Evolutionary conservation across 2,113 vertebrate genomes (phyloP).

Genomic region (Oncorhynchus keta): DNA sequence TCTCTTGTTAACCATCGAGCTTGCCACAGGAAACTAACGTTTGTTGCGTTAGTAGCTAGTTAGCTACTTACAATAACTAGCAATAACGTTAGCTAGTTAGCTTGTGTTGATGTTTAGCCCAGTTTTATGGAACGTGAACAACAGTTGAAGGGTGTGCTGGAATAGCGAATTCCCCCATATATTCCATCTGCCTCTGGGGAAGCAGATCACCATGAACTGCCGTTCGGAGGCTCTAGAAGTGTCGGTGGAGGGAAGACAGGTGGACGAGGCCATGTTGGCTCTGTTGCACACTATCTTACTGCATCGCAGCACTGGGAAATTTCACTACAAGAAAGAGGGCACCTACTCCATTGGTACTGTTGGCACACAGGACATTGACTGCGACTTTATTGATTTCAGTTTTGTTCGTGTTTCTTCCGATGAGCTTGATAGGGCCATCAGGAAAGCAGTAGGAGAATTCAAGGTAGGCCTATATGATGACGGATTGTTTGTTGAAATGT

Average conservation of each 20-base stretch:
- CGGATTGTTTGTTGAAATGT: too few species aligned
- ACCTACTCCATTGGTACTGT: slow-evolving; percentile 98
- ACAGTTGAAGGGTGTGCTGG: not conserved
- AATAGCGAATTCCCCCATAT: not conserved
- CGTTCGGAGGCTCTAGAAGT: slow-evolving; percentile 94
- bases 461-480: slow-evolving; percentile 75
- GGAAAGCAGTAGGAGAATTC: slow-evolving; percentile 89
- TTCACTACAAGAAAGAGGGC: slow-evolving; percentile 98
- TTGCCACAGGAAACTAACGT: too few species aligned
- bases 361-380: slow-evolving; percentile 92
- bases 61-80: too few species aligned
- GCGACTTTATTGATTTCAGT: slow-evolving; percentile 95
- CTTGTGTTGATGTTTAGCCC: not conserved
- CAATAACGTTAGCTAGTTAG: not conserved
- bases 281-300: slow-evolving; percentile 91
- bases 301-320: slow-evolving; percentile 97
- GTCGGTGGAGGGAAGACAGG: slow-evolving; percentile 92
- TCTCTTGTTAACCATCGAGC: too few species aligned
- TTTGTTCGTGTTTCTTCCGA: slow-evolving; percentile 91
- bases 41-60: too few species aligned
- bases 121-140: not conserved
- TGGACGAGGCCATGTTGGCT: slow-evolving; percentile 91
- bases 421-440: slow-evolving; percentile 90
- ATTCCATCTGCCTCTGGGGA: slow-evolving; percentile 17
- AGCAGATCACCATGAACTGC: slow-evolving; percentile 84